phyloP scores from a whole-genome alignment of 2,888 invertebrate species.

The Mythimna lalbum region DNA sequence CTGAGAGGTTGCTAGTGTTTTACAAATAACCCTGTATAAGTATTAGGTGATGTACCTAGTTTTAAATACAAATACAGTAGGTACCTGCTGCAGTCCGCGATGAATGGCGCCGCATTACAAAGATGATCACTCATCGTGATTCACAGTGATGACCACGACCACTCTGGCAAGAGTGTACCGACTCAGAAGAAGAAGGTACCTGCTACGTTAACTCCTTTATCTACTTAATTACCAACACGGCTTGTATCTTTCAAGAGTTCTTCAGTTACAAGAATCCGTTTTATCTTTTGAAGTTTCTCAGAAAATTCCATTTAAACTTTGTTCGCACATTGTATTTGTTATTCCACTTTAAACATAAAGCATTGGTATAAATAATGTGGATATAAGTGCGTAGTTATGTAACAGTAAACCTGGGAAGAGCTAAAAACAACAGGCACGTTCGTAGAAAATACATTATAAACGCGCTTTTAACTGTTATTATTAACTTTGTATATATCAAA shows the following conservation, averaged over 20 bases:
- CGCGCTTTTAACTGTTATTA: constrained; percentile 56
- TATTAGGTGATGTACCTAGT: no score
- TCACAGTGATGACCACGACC: no score
- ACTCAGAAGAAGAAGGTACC: no score
- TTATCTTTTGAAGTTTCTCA: constrained; percentile 63
- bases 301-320: constrained; percentile 65
- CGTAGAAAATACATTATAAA: constrained; percentile 66
- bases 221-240: constrained; percentile 50
- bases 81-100: no score
- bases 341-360: constrained; percentile 65
- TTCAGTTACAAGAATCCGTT: constrained; percentile 59
- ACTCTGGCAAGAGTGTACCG: no score
- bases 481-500: constrained; percentile 38
- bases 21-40: no score
- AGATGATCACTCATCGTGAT: no score
- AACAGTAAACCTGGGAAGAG: constrained; percentile 69
- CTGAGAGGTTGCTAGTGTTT: no score
- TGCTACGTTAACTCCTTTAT: constrained; percentile 34
- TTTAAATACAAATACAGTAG: no score
- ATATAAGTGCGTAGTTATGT: constrained; percentile 53
- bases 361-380: constrained; percentile 74
- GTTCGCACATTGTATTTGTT: constrained; percentile 68
- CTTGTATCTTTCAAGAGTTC: constrained; percentile 61
- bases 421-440: constrained; percentile 62
- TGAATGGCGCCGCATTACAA: no score